A percentile compares a stretch with the other conserved stretches of the same genome.
Conservation (phyloP, 2,113 vertebrate genomes). For the mouse (Mus musculus) region GRCm39 chr5:47502001-47502500, state of each 20-base stretch:
- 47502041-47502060: too few species aligned
- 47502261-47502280: background rate
- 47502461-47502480: background rate
- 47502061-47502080: too few species aligned
- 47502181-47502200: background rate
- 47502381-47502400: background rate
- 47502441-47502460: background rate
- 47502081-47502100: too few species aligned
- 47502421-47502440: background rate
- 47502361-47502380: background rate
- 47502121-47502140: too few species aligned
- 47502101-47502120: too few species aligned
- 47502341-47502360: background rate
- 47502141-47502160: too few species aligned
- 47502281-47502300: background rate
- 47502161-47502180: too few species aligned
- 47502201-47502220: background rate
- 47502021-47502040: too few species aligned
- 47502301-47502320: background rate
- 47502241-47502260: background rate
- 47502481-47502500: too few species aligned
- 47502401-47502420: background rate
- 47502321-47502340: background rate
- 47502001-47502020: background rate
- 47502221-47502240: background rate